Conservation (phyloP, 2,113 vertebrate genomes). For the Syngnathus floridae region DNA sequence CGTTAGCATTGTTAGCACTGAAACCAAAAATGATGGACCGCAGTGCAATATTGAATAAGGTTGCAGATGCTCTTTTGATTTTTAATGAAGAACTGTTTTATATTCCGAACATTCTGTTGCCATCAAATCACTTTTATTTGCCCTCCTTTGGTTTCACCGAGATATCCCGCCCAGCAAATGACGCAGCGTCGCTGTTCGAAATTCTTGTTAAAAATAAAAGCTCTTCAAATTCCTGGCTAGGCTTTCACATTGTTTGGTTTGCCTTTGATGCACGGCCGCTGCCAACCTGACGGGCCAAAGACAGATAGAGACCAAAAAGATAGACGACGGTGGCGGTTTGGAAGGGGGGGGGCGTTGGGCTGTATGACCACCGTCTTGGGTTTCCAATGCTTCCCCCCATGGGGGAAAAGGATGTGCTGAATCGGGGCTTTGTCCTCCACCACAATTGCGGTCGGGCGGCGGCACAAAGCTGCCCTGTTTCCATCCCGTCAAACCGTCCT, state of each 20-base stretch:
- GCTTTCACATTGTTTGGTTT: conserved; percentile 66
- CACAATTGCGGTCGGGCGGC: conserved; percentile 54
- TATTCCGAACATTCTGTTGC: not conserved
- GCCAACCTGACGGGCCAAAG: conserved; percentile 61
- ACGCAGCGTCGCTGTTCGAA: conserved; percentile 53
- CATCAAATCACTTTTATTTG: not conserved
- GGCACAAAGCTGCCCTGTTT: conserved; percentile 69
- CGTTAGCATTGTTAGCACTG: no score
- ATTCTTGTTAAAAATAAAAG: conserved; percentile 55
- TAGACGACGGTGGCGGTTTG: conserved; percentile 26
- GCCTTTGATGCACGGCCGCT: conserved; percentile 71
- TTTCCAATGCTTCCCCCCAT: conserved; percentile 57
- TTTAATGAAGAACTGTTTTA: not conserved
- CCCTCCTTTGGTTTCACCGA: conserved; percentile 25
- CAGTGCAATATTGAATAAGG: not conserved
- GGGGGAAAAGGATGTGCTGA: conserved; percentile 69
- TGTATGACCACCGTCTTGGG: conserved; percentile 54
- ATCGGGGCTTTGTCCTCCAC: conserved; percentile 65
- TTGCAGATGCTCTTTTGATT: not conserved
- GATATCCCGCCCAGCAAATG: conserved; percentile 44
- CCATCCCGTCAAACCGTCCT: conserved; percentile 45
- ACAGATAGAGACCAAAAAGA: conserved; percentile 37
- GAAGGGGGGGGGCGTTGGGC: conserved; percentile 35
- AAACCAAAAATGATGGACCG: no score
- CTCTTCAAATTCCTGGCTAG: conserved; percentile 64